Base-by-base conservation (phyloP, 2,888 invertebrate genomes). In the Rhamphomyia laevipes region DNA sequence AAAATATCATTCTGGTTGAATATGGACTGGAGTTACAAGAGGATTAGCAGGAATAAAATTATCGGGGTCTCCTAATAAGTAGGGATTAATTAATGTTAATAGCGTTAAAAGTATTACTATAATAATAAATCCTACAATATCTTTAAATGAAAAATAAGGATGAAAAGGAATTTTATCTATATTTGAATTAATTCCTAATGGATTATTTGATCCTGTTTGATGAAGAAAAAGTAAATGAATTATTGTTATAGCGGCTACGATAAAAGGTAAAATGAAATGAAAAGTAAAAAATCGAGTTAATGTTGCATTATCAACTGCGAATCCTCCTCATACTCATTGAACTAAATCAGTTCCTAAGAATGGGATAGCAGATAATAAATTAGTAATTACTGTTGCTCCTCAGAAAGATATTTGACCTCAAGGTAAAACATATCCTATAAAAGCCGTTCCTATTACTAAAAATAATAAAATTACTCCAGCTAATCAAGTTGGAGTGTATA, bases 1-100 rank as follows among this genome's bases (percentile, higher is more conserved):
- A 61, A 86, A 88, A 66, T 87, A 87, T 80, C 85, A 87, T 77
- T 88, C 86, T 43, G 85, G 86, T 77, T 86, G 82, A 73, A 86
- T 86, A 63, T 86, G 86, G 7, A 76, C 65, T 0, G 86, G 84
- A 0, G 84, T 85, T 15, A 80, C 62, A 54, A 64, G 46, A 0
- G 61, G 63, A 17, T 64, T 63, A 4, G 63, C 64, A 0, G 78
- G 77, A 17, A 76, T 80, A 71, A 84, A 86, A 71, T 85, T 86
- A 73, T 84, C 84, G 0, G 82, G 80, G 27, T 85, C 84, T 57
- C 77, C 74, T 64, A 86, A 59, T 63, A 80, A 53, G 58, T 78
- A 77, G 0, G 84, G 84, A 5, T 68, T 71, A 53, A 66, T 63
- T 65, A 80, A 59, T 2, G 73, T 73, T 67, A 82, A 60, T 57